Evolutionary conservation across 1,140 invertebrate genomes (phyloP).

Genomic region (Achroia grisella): DNA sequence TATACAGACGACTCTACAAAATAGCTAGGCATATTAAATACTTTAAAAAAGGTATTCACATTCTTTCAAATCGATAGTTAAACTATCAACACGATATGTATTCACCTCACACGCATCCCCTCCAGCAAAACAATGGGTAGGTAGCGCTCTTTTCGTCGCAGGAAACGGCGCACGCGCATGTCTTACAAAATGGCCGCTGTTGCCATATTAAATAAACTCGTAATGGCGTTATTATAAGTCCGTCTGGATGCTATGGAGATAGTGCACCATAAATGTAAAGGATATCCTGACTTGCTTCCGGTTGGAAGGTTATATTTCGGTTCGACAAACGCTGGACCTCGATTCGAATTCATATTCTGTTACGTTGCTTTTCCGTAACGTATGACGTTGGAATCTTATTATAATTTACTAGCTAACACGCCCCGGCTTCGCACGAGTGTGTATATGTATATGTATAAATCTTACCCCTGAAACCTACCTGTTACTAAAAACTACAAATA

Average conservation of each 20-base stretch:
- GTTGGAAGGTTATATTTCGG: slow-evolving; percentile 12
- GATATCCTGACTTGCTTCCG: slow-evolving; percentile 62
- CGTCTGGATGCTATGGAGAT: slow-evolving; percentile 59
- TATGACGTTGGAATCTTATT: background rate
- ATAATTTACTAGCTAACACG: too few species aligned
- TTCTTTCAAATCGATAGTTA: slow-evolving; percentile 50
- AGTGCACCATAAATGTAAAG: slow-evolving; percentile 53
- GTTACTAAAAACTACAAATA: too few species aligned
- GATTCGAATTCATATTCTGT: slow-evolving; percentile 28
- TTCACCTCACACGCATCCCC: slow-evolving; percentile 56
- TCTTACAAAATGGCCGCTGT: slow-evolving; percentile 48
- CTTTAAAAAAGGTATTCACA: slow-evolving; percentile 3
- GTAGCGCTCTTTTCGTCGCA: slow-evolving; percentile 64
- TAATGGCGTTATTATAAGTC: slow-evolving; percentile 33
- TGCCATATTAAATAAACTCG: slow-evolving; percentile 35
- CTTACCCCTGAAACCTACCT: too few species aligned
- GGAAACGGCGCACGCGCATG: slow-evolving; percentile 58
- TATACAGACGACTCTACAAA: too few species aligned
- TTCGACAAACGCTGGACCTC: slow-evolving; percentile 26
- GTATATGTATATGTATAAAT: too few species aligned
- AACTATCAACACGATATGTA: slow-evolving; percentile 29
- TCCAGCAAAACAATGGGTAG: slow-evolving; percentile 59
- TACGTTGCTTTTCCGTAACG: slow-evolving; percentile 1
- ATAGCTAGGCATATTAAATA: too few species aligned
- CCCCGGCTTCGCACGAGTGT: too few species aligned